Evolutionary conservation across 1,140 invertebrate genomes (phyloP).

Genomic region (Ostrea edulis): DNA sequence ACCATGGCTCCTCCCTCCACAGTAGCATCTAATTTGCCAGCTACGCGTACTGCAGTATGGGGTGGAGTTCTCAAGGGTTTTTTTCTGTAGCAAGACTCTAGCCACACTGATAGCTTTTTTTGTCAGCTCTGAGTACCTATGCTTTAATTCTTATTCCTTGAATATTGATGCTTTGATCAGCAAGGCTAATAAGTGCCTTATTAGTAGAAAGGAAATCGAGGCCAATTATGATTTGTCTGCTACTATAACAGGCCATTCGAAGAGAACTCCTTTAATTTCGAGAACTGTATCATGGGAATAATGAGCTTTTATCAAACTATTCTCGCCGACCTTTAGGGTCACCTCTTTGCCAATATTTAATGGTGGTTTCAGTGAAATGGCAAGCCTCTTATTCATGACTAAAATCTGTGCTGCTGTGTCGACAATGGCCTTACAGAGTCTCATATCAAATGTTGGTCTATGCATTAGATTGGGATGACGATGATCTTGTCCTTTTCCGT

Average conservation of each 20-base stretch:
- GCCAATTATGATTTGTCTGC: background rate
- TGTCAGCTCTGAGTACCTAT: too few species aligned
- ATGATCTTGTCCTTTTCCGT: background rate
- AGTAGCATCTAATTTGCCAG: too few species aligned
- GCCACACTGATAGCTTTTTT: too few species aligned
- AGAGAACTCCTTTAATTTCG: background rate
- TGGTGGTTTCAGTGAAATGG: background rate
- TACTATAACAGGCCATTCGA: background rate
- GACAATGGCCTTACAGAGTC: slow-evolving; percentile 45
- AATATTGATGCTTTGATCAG: background rate
- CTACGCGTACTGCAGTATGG: background rate
- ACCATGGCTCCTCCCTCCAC: background rate
- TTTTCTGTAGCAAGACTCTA: too few species aligned
- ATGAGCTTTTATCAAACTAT: background rate
- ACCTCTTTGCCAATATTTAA: background rate
- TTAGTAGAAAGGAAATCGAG: too few species aligned
- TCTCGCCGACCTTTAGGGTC: background rate
- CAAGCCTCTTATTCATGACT: background rate
- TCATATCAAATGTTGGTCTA: slow-evolving; percentile 46
- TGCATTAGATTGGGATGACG: background rate
- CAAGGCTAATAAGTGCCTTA: too few species aligned
- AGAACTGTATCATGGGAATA: too few species aligned
- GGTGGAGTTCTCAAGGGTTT: too few species aligned
- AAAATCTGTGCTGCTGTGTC: slow-evolving; percentile 14
- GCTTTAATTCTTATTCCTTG: too few species aligned